Base-by-base conservation (phyloP, 2,113 vertebrate species). In the Jacana jacana region DNA sequence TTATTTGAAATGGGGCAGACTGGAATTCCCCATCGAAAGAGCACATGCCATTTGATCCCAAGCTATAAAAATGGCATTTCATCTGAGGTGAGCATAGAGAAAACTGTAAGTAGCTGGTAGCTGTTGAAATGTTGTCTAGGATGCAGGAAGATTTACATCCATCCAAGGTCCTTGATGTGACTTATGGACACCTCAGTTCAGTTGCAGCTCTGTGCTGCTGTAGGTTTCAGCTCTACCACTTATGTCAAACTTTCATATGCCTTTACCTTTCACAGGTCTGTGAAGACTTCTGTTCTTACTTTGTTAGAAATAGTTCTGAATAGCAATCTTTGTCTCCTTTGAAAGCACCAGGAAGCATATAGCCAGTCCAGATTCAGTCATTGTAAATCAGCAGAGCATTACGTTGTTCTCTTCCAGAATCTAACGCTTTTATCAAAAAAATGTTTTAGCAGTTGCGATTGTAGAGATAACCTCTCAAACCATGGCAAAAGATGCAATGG, bases 251-350 rank as follows among this genome's bases (percentile, higher is more conserved):
- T 55, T 88, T 89, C 75, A 33, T 89, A 61, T 19, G 4, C 10
- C 39, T 87, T 78, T 60, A 86, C 33, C 44, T 79, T 79, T 72
- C 4, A 4, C 39, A 49, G 24, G 37, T 81, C 65, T 84, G 39
- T 51, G 61, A 93, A 87, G 33, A 76, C 30, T 92, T 92, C 72
- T 86, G 25, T 60, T 93, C 66, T 82, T 91, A 54, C 35, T 31
- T 92, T 8, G 24, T 92, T 92, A 95, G 40, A 82, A 92, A 65
- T 20, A 65, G 49, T 69, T 78, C 70, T 87, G 78, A 92, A 87
- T 30, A 87, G 31, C 46, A 88, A 46, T 73, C 31, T 63, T 80
- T 94, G 13, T 33, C 33, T 85, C 37, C 11, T 84, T 81, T 76
- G 66, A 70, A 89, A 89, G 8, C 2, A 1, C 31, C 3, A 30